A percentile compares a stretch with the other conserved stretches of the same genome.
Evolutionary conservation across 2,797 vertebrate species (phyloP).

Genomic region (Acanthiza pusilla): DNA sequence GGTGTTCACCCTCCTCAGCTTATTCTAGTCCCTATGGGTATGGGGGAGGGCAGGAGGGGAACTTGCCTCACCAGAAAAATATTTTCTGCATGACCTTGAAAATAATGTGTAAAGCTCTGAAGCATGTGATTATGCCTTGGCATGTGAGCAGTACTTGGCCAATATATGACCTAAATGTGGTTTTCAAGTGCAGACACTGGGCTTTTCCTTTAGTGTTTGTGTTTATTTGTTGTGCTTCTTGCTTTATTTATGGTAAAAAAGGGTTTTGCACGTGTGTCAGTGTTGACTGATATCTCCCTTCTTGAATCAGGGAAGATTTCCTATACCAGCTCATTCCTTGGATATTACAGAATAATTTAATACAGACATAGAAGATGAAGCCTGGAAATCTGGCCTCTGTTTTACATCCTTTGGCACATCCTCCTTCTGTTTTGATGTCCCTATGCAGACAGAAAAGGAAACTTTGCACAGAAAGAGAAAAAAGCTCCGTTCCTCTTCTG

Average conservation of each 20-base stretch:
- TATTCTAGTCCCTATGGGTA: slow-evolving; percentile 55
- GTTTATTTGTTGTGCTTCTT: background rate
- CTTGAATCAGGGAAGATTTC: background rate
- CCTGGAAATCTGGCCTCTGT: background rate
- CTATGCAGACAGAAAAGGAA: background rate
- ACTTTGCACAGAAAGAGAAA: background rate
- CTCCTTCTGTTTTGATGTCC: background rate
- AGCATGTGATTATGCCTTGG: slow-evolving; percentile 55
- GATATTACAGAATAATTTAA: background rate
- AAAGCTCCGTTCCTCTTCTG: background rate
- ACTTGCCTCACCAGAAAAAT: slow-evolving; percentile 59
- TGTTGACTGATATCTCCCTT: background rate
- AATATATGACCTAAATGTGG: slow-evolving; percentile 30
- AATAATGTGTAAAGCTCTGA: slow-evolving; percentile 49
- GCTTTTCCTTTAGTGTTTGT: background rate
- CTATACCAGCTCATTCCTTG: background rate
- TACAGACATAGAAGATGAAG: background rate
- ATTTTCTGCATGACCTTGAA: slow-evolving; percentile 67
- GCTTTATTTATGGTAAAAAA: background rate
- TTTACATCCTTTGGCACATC: background rate
- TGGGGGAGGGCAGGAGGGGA: background rate
- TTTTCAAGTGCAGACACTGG: slow-evolving; percentile 11
- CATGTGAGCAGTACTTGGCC: slow-evolving; percentile 24
- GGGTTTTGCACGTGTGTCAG: background rate
- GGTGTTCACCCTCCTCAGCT: slow-evolving; percentile 65